These are phyloP conservation scores for Corticium candelabrum DNA, from an alignment of 37 sponge, comb jelly and placozoan species.

Conservation along the genomic window DNA sequence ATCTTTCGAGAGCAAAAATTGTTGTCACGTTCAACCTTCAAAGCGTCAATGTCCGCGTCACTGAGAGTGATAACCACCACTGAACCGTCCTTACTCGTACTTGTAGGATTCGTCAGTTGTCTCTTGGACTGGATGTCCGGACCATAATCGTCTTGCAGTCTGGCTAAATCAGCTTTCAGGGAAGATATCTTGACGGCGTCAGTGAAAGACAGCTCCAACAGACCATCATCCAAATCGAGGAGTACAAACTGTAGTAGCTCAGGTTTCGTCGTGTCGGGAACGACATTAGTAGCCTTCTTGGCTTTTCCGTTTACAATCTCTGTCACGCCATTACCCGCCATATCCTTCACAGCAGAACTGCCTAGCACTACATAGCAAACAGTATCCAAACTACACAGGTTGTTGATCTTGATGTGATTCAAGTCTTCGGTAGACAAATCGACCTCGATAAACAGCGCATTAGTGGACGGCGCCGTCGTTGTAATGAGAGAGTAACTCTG, in stretches of 20 bases:
- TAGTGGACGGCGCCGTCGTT: background rate
- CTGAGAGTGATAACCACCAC: conserved; percentile 38
- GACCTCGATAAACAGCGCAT: background rate
- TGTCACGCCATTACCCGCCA: conserved; percentile 10
- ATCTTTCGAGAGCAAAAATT: conserved; percentile 26
- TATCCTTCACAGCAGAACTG: background rate
- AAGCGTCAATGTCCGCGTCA: conserved; percentile 38
- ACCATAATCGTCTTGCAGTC: background rate
- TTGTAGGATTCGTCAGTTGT: background rate
- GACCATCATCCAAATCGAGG: conserved; percentile 55
- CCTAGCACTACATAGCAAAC: background rate
- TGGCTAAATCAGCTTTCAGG: conserved; percentile 10
- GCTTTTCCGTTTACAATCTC: background rate
- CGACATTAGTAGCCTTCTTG: background rate
- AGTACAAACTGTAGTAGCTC: conserved; percentile 45
- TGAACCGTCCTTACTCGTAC: conserved; percentile 25
- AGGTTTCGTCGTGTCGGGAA: conserved; percentile 45
- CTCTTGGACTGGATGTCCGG: background rate
- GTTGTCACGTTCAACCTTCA: too few species aligned
- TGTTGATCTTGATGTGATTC: background rate
- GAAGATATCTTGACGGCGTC: conserved; percentile 63
- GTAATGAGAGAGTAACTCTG: background rate
- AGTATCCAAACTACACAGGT: background rate
- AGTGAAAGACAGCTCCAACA: conserved; percentile 47
- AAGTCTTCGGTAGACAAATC: background rate